Evolutionary conservation across 1,140 invertebrate genomes (phyloP).

Genomic region (Monochamus saltuarius): DNA sequence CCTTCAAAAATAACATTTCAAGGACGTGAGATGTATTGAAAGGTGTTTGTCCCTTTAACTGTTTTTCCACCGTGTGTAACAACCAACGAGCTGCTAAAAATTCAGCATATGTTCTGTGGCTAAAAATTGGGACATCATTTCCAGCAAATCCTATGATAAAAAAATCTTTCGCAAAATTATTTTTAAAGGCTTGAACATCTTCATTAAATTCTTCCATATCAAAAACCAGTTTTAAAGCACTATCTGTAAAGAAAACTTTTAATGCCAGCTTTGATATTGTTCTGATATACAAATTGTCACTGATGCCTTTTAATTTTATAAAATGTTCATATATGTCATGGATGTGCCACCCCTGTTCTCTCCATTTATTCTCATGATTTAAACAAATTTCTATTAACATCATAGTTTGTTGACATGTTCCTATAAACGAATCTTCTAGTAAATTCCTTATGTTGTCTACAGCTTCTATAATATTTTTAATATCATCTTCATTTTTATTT

Average conservation of each 20-base stretch:
- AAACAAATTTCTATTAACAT: slow-evolving; percentile 3
- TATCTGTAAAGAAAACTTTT: not conserved
- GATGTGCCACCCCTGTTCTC: not conserved
- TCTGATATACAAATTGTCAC: not conserved
- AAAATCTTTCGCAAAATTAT: not conserved
- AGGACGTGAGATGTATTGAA: not conserved
- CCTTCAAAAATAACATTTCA: not conserved
- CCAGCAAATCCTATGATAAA: not conserved
- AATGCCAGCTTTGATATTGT: slow-evolving; percentile 8
- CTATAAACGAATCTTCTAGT: not conserved
- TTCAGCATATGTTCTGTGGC: slow-evolving; percentile 10
- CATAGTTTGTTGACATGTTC: slow-evolving; percentile 10
- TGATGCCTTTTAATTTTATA: not conserved
- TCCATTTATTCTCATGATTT: not conserved
- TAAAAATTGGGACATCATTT: slow-evolving; percentile 1
- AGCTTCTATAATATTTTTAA: too few species aligned
- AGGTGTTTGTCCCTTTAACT: not conserved
- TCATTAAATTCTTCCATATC: slow-evolving; percentile 1
- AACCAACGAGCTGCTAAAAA: slow-evolving; percentile 6
- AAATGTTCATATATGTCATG: slow-evolving; percentile 9
- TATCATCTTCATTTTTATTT: not conserved
- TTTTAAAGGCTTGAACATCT: slow-evolving; percentile 6
- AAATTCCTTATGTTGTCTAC: not conserved
- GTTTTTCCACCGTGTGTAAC: not conserved
- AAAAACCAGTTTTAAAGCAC: not conserved